A percentile compares a stretch with the other conserved stretches of the same genome.
Evolutionary conservation across 2,113 vertebrate species (phyloP).

Genomic region (Gopherus evgoodei): DNA sequence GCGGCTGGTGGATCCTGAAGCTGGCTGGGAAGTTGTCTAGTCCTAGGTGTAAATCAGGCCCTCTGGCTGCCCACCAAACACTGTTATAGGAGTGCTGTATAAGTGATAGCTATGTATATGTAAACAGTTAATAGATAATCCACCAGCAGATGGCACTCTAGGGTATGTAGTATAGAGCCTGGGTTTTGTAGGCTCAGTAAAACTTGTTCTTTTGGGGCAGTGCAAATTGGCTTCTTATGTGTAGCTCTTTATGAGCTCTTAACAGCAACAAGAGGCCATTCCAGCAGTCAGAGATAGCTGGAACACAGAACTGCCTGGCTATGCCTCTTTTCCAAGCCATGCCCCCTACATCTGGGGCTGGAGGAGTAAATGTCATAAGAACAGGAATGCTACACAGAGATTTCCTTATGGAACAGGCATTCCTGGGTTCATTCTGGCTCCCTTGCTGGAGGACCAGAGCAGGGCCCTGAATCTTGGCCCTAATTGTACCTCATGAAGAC

Average conservation of each 20-base stretch:
- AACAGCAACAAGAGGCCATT: background rate
- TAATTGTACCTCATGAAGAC: background rate
- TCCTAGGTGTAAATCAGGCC: background rate
- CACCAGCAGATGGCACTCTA: background rate
- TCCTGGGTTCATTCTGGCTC: background rate
- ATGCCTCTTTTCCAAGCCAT: background rate
- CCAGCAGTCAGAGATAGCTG: background rate
- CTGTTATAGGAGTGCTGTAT: background rate
- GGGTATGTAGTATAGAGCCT: background rate
- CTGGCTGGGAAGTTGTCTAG: background rate
- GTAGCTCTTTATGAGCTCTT: background rate
- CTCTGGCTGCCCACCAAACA: background rate
- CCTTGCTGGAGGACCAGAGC: background rate
- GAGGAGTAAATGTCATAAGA: background rate
- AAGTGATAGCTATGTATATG: background rate
- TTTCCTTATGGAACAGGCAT: background rate
- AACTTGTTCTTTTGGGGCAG: background rate
- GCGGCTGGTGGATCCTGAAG: background rate
- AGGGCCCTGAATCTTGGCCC: background rate
- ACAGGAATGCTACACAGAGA: background rate
- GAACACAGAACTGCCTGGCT: background rate
- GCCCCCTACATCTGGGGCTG: background rate
- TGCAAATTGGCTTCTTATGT: background rate
- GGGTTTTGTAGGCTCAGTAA: background rate
- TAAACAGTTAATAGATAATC: background rate